These are phyloP conservation scores for Chydorus sphaericus DNA, from an alignment of 2,888 invertebrate genomes.

Conservation along the genomic window DNA sequence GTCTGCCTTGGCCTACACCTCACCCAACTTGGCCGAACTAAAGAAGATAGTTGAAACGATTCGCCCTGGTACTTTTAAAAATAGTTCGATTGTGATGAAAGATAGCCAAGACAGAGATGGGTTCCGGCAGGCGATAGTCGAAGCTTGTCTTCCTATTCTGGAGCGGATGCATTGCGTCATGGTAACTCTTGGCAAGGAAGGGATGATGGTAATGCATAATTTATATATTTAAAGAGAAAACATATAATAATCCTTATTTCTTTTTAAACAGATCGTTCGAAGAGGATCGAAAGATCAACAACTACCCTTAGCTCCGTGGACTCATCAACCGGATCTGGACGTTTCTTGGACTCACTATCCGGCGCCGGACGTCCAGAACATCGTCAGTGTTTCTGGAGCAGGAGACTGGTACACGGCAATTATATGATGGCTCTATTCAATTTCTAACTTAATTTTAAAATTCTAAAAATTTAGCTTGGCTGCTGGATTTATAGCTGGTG, in stretches of 20 bases:
- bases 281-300: neutral
- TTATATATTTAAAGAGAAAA: too few relatives aligned
- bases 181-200: slow-evolving; percentile 11
- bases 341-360: slow-evolving; percentile 24
- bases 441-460: neutral
- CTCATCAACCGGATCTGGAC: slow-evolving; percentile 21
- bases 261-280: slow-evolving; percentile 9
- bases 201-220: slow-evolving; percentile 11
- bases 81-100: neutral
- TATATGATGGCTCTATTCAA: neutral
- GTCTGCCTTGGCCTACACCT: slow-evolving; percentile 38
- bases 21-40: slow-evolving; percentile 69
- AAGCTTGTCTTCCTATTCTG: slow-evolving; percentile 3
- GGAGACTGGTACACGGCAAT: slow-evolving; percentile 51
- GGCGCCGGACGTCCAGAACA: slow-evolving; percentile 22
- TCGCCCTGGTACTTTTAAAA: neutral
- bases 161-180: slow-evolving; percentile 10
- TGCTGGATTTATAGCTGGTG: slow-evolving; percentile 48
- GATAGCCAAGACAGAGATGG: neutral
- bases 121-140: neutral
- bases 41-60: slow-evolving; percentile 41
- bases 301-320: slow-evolving; percentile 5
- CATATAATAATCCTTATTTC: neutral
- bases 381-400: slow-evolving; percentile 66
- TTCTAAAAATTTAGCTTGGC: slow-evolving; percentile 22